A percentile compares a stretch with the other conserved stretches of the same genome.
These are phyloP conservation scores for Calephelis nemesis DNA, from an alignment of 1,140 invertebrate genomes.

Conservation along the genomic window DNA sequence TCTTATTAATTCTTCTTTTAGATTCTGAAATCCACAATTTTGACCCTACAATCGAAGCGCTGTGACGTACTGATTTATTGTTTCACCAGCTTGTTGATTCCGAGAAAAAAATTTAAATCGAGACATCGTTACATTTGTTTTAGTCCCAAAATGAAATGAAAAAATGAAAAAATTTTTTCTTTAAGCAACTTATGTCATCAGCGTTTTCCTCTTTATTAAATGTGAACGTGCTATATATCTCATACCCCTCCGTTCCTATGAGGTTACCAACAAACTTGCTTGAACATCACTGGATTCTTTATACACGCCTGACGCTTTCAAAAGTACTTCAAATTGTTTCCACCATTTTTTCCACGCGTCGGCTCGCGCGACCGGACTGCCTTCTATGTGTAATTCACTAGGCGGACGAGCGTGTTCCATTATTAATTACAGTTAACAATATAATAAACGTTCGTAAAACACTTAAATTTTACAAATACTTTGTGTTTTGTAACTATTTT, in stretches of 20 bases:
- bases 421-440: neutral
- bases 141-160: neutral
- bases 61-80: neutral
- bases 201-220: no score
- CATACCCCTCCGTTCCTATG: conserved; percentile 4
- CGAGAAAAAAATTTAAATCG: no score
- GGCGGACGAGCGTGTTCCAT: neutral
- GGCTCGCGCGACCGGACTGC: neutral
- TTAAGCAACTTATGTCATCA: conserved; percentile 6
- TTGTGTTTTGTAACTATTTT: neutral
- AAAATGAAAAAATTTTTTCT: no score
- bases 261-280: conserved; percentile 21
- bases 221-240: no score
- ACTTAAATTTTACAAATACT: neutral
- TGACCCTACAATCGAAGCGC: neutral
- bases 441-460: neutral
- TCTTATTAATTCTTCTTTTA: neutral
- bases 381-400: neutral
- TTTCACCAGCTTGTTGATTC: no score
- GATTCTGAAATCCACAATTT: neutral
- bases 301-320: conserved; percentile 20
- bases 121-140: conserved; percentile 3
- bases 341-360: conserved; percentile 24
- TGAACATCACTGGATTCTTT: conserved; percentile 20
- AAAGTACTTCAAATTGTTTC: conserved; percentile 13